Percentiles rank a stretch among this genome's conserved stretches.
Conservation (phyloP, 2,888 invertebrate species). For the Hofmannophila pseudospretella region DNA sequence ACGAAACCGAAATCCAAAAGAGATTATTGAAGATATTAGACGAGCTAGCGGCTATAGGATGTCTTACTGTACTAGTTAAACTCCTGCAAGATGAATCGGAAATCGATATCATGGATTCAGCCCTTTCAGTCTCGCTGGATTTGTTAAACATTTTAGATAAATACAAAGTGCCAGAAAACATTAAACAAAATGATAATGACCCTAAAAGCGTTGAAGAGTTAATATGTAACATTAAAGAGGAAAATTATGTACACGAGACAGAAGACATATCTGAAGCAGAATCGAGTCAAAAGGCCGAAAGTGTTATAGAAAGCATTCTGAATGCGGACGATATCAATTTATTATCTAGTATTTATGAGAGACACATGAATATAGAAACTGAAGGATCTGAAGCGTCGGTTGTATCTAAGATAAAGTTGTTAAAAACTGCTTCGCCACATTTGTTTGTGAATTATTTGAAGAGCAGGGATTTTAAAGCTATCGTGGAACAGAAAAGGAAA, state of each 20-base stretch:
- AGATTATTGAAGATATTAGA: slow-evolving; percentile 81
- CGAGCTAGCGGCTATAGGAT: slow-evolving; percentile 82
- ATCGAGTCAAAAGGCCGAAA: slow-evolving; percentile 43
- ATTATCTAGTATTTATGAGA: slow-evolving; percentile 78
- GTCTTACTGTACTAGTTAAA: slow-evolving; percentile 82
- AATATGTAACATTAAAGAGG: slow-evolving; percentile 34
- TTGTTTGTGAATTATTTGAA: slow-evolving; percentile 79
- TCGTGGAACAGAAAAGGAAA: slow-evolving; percentile 78
- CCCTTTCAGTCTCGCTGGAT: slow-evolving; percentile 74
- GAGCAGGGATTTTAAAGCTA: slow-evolving; percentile 77
- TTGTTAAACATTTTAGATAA: slow-evolving; percentile 74
- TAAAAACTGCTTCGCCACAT: slow-evolving; percentile 63
- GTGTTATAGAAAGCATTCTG: slow-evolving; percentile 81
- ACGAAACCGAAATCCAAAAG: slow-evolving; percentile 80
- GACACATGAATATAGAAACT: slow-evolving; percentile 55
- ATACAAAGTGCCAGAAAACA: slow-evolving; percentile 67
- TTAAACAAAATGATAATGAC: slow-evolving; percentile 39
- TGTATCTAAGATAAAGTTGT: slow-evolving; percentile 38
- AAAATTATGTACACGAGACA: slow-evolving; percentile 22
- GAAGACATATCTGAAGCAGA: slow-evolving; percentile 27
- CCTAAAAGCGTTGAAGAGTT: slow-evolving; percentile 39
- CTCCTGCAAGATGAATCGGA: slow-evolving; percentile 84
- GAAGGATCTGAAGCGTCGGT: slow-evolving; percentile 31
- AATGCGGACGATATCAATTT: slow-evolving; percentile 80
- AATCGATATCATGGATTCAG: slow-evolving; percentile 81